Conservation (phyloP, 1,140 invertebrate species). For the Apis florea region DNA sequence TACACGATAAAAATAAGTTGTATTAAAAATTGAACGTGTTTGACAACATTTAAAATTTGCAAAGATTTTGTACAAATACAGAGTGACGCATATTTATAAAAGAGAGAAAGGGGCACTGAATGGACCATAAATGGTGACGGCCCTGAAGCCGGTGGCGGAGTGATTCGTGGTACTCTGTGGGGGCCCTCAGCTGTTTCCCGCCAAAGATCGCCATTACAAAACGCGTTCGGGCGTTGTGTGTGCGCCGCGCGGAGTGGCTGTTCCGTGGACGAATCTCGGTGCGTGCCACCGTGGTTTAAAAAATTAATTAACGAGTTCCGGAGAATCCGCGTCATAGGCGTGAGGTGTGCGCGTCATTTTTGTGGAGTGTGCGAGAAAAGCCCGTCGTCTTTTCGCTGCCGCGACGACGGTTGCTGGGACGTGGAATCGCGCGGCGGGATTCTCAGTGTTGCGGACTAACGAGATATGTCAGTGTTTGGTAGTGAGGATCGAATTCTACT, state of each 20-base stretch:
- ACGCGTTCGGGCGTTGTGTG: conserved; percentile 75
- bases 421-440: conserved; percentile 52
- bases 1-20: neutral
- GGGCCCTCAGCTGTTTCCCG: conserved; percentile 85
- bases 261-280: conserved; percentile 65
- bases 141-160: conserved; percentile 77
- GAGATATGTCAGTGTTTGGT: conserved; percentile 79
- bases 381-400: conserved; percentile 53
- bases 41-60: neutral
- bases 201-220: conserved; percentile 84
- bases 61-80: neutral
- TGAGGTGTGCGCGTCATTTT: conserved; percentile 48
- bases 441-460: conserved; percentile 63
- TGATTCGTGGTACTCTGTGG: conserved; percentile 74
- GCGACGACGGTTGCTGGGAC: conserved; percentile 58
- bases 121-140: conserved; percentile 49
- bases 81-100: conserved; percentile 7
- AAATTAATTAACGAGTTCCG: conserved; percentile 36
- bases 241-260: conserved; percentile 68
- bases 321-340: conserved; percentile 25
- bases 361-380: conserved; percentile 34
- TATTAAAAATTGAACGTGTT: neutral
- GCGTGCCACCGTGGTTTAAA: conserved; percentile 49
- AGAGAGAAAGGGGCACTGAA: neutral
- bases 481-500: conserved; percentile 76